phyloP scores from a whole-genome alignment of 1,140 invertebrate genomes.

The Trissolcus basalis region DNA sequence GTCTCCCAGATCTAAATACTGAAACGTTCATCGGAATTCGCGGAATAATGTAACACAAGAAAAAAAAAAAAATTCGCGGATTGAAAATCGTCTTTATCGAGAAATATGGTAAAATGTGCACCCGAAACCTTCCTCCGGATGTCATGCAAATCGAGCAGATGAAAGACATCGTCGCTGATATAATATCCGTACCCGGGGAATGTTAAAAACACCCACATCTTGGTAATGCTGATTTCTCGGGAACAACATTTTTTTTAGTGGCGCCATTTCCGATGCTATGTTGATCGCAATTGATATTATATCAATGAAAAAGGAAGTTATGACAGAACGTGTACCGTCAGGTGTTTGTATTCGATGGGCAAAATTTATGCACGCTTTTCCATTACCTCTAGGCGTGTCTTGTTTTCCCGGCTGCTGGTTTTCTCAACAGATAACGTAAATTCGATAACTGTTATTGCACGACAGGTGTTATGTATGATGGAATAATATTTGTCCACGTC shows the following conservation, averaged over 20 bases:
- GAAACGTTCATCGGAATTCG: not conserved
- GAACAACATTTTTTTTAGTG: slow-evolving; percentile 10
- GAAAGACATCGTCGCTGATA: slow-evolving; percentile 21
- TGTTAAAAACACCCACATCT: slow-evolving; percentile 6
- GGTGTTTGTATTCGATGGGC: no score
- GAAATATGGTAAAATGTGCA: slow-evolving; percentile 12
- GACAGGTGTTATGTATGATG: slow-evolving; percentile 22
- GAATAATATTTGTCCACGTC: slow-evolving; percentile 11
- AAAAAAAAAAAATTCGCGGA: not conserved
- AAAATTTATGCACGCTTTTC: no score
- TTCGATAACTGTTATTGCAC: slow-evolving; percentile 15
- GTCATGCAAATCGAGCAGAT: slow-evolving; percentile 21
- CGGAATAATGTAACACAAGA: not conserved
- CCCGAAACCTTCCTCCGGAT: slow-evolving; percentile 10
- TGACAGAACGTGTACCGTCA: no score
- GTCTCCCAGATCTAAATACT: no score
- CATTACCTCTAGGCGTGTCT: no score
- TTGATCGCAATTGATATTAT: slow-evolving; percentile 11
- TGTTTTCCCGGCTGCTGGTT: not conserved
- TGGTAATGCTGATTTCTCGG: slow-evolving; percentile 20
- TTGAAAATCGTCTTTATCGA: not conserved
- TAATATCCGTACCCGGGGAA: slow-evolving; percentile 21
- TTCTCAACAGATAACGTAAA: slow-evolving; percentile 3
- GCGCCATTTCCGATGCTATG: slow-evolving; percentile 4
- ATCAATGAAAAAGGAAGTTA: slow-evolving; percentile 18